phyloP scores from a whole-genome alignment of 1,140 invertebrate genomes.

The Uloborus diversus region DNA sequence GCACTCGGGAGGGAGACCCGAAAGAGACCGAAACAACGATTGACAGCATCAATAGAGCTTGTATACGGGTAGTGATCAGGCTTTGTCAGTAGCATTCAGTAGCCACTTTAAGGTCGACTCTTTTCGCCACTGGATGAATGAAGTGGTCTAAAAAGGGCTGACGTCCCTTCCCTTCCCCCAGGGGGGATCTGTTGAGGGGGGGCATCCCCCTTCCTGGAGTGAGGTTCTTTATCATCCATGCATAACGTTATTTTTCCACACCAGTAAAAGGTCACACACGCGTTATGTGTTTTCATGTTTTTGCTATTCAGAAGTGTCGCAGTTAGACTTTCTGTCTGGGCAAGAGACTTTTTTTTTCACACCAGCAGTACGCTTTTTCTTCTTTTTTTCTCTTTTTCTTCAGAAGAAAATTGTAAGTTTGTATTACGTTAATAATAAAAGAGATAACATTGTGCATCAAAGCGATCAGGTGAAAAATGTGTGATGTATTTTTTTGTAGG shows the following conservation, averaged over 20 bases:
- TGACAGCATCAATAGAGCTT: not conserved
- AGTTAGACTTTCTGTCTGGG: not conserved
- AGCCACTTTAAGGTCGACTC: constrained; percentile 45
- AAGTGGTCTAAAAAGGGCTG: constrained; percentile 21
- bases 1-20: not conserved
- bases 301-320: not conserved
- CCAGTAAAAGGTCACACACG: constrained; percentile 20
- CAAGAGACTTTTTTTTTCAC: not conserved
- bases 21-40: not conserved
- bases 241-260: constrained; percentile 48
- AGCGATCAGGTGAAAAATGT: too few relatives aligned
- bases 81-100: constrained; percentile 37
- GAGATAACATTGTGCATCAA: too few relatives aligned
- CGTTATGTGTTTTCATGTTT: constrained; percentile 30
- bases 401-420: too few relatives aligned
- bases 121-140: constrained; percentile 40
- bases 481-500: too few relatives aligned
- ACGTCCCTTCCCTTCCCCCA: constrained; percentile 1
- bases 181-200: not conserved
- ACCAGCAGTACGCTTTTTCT: too few relatives aligned
- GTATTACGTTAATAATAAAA: too few relatives aligned
- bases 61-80: not conserved
- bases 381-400: too few relatives aligned
- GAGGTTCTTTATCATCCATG: constrained; percentile 27
- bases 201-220: not conserved